A percentile compares a stretch with the other conserved stretches of the same genome.
Conservation (phyloP, 2,113 vertebrate species). For the Probosciger aterrimus region DNA sequence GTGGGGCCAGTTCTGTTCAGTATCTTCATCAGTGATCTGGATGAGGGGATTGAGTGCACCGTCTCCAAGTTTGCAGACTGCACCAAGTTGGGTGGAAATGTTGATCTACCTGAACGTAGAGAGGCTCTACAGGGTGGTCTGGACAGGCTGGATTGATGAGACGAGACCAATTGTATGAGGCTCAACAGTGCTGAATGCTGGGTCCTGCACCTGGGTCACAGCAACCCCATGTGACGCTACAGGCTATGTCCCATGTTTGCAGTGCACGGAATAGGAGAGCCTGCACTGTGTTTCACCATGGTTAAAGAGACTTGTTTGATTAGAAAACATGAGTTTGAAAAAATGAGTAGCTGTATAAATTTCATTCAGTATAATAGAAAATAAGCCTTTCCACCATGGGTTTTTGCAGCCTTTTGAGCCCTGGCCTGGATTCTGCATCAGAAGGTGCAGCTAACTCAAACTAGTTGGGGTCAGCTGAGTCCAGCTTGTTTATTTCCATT, state of each 20-base stretch:
- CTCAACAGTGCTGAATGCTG: neutral
- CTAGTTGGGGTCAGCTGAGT: neutral
- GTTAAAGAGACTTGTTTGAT: neutral
- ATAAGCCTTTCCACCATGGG: neutral
- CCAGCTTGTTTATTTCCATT: neutral
- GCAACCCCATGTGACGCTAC: rapidly evolving
- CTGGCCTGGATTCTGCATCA: neutral
- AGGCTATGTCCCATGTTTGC: neutral
- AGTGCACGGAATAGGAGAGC: neutral
- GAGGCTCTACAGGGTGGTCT: neutral
- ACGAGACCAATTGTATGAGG: neutral
- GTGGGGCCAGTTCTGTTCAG: neutral
- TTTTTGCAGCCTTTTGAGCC: neutral
- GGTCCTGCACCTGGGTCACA: neutral
- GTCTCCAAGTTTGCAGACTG: neutral
- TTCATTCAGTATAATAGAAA: neutral
- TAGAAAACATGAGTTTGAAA: neutral
- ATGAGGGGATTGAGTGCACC: neutral
- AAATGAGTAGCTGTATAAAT: neutral
- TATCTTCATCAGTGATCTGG: neutral
- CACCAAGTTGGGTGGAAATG: neutral
- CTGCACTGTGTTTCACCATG: neutral
- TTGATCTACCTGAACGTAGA: neutral
- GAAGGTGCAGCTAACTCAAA: neutral
- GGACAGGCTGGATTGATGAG: neutral